phyloP scores from a whole-genome alignment of 2,888 invertebrate genomes.

The Lasioglossum oenotherae region DNA sequence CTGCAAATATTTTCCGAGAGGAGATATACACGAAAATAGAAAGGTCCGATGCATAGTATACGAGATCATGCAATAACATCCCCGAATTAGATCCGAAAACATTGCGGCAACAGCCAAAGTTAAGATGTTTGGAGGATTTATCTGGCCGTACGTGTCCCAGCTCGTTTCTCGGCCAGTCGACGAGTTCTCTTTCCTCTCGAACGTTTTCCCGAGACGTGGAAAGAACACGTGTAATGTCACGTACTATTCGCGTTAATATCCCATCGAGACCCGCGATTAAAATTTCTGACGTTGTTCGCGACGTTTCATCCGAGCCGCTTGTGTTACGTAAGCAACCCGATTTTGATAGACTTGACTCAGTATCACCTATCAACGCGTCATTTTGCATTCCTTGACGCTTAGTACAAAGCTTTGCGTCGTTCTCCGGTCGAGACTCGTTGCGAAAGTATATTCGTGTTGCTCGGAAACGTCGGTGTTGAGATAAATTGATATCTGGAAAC shows the following conservation, averaged over 20 bases:
- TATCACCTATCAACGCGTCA: background rate
- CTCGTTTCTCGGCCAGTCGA: conserved; percentile 32
- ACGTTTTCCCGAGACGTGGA: conserved; percentile 34
- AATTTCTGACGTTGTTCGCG: conserved; percentile 10
- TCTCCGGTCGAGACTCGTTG: background rate
- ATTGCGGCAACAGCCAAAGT: background rate
- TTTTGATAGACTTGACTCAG: too few species aligned
- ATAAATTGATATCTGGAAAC: background rate
- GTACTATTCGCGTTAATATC: conserved; percentile 41
- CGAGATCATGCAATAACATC: conserved; percentile 33
- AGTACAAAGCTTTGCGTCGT: background rate
- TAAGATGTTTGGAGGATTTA: conserved; percentile 40
- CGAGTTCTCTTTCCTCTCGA: conserved; percentile 45
- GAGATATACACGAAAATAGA: background rate
- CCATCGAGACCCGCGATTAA: conserved; percentile 27
- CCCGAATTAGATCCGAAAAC: background rate
- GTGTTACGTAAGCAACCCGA: background rate
- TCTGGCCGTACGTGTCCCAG: conserved; percentile 51
- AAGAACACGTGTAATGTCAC: conserved; percentile 39
- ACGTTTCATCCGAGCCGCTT: background rate
- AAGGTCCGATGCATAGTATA: background rate
- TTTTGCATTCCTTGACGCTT: background rate
- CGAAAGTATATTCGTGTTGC: background rate
- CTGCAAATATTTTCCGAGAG: background rate
- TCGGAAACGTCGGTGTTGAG: background rate